phyloP scores from a whole-genome alignment of 1,140 invertebrate genomes.

The Rhopalosiphum maidis region DNA sequence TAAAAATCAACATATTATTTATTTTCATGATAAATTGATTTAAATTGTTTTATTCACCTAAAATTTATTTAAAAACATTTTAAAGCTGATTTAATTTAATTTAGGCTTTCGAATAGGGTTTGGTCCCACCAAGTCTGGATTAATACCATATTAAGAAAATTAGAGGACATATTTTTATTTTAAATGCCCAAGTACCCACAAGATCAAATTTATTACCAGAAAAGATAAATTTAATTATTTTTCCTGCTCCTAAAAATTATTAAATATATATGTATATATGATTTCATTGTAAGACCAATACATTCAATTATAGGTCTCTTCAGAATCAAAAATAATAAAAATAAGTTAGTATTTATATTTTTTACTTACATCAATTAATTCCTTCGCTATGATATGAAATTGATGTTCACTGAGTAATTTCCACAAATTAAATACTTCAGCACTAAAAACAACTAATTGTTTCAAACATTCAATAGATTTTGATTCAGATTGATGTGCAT shows the following conservation, averaged over 20 bases:
- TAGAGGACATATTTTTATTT: neutral
- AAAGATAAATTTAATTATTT: neutral
- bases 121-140: too few species aligned
- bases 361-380: constrained; percentile 67
- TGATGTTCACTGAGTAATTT: constrained; percentile 92
- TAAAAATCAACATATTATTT: too few species aligned
- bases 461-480: constrained; percentile 80
- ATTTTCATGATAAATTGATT: too few species aligned
- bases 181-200: neutral
- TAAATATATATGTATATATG: too few species aligned
- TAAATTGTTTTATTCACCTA: too few species aligned
- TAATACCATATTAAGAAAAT: neutral
- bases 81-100: too few species aligned
- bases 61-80: too few species aligned
- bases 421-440: constrained; percentile 93
- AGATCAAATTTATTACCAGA: neutral
- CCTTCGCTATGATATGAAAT: constrained; percentile 77
- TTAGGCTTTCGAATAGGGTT: too few species aligned
- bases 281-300: neutral
- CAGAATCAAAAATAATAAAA: neutral
- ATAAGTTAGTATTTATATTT: neutral
- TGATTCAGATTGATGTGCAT: constrained; percentile 44
- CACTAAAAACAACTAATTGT: constrained; percentile 78
- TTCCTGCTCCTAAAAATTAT: neutral
- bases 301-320: neutral